Percentiles rank a stretch among this genome's conserved stretches.
Evolutionary conservation across 2,113 vertebrate genomes (phyloP).

Genomic region (Grus americana): DNA sequence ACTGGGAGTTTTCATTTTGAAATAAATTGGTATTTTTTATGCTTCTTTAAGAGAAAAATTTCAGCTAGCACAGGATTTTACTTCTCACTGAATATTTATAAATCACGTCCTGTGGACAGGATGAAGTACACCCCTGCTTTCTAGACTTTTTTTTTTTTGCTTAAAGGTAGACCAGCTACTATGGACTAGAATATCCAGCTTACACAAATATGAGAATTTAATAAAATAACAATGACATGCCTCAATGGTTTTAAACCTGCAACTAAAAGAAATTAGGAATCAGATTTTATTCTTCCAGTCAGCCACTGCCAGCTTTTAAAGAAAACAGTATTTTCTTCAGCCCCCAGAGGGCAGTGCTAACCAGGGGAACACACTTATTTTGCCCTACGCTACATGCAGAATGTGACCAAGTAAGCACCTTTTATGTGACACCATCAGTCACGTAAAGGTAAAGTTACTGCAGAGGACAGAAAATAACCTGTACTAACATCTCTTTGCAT

Average conservation of each 20-base stretch:
- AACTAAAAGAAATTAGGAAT: background rate
- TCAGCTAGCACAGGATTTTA: background rate
- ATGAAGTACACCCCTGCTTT: constrained; percentile 10
- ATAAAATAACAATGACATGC: background rate
- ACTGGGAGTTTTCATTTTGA: background rate
- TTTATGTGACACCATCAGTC: background rate
- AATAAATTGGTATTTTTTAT: background rate
- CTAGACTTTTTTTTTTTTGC: background rate
- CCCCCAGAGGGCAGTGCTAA: constrained; percentile 80
- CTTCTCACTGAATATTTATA: background rate
- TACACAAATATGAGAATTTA: background rate
- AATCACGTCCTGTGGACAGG: background rate
- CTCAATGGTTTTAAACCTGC: background rate
- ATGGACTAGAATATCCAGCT: background rate
- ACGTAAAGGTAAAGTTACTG: background rate
- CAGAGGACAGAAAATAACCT: background rate
- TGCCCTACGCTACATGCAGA: background rate
- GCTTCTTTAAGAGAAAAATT: background rate
- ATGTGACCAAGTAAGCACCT: background rate
- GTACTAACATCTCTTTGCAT: background rate
- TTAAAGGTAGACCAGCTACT: background rate
- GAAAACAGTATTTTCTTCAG: background rate
- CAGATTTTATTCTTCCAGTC: background rate
- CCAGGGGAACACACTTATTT: background rate
- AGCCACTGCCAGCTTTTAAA: background rate